Percentiles rank a stretch among this genome's conserved stretches.
These are phyloP conservation scores for Otis tarda DNA, from an alignment of 2,113 vertebrate genomes.

Conservation along the genomic window DNA sequence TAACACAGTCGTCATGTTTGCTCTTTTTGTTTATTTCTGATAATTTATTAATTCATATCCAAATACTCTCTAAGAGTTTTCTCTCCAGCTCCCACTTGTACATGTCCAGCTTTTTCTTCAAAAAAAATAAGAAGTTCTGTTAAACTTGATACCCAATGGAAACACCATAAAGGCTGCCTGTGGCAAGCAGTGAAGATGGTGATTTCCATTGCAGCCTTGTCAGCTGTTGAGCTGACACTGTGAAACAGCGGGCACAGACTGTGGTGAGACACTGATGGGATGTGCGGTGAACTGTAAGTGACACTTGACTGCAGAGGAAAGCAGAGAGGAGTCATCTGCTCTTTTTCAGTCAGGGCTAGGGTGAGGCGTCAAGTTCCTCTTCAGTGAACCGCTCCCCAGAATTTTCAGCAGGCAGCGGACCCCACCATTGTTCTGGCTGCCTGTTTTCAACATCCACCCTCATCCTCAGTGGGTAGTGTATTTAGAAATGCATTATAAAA, in stretches of 20 bases:
- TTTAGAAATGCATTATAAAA: accelerated
- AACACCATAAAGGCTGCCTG: neutral
- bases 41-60: neutral
- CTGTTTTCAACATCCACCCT: accelerated
- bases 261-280: too few relatives aligned
- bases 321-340: neutral
- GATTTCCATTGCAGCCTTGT: neutral
- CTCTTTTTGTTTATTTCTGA: neutral
- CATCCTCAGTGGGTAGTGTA: accelerated
- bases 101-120: neutral
- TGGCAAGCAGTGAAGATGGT: accelerated
- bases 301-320: neutral
- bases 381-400: neutral
- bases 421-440: neutral
- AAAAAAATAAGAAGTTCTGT: too few relatives aligned
- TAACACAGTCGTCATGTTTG: accelerated
- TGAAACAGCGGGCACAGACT: neutral
- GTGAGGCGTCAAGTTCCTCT: neutral
- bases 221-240: neutral
- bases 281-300: too few relatives aligned
- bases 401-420: neutral
- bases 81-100: neutral
- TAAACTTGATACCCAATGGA: neutral
- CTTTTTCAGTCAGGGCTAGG: neutral
- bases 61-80: neutral